Evolutionary conservation across 1,140 invertebrate genomes (phyloP).

Genomic region (Diachasma alloeum): DNA sequence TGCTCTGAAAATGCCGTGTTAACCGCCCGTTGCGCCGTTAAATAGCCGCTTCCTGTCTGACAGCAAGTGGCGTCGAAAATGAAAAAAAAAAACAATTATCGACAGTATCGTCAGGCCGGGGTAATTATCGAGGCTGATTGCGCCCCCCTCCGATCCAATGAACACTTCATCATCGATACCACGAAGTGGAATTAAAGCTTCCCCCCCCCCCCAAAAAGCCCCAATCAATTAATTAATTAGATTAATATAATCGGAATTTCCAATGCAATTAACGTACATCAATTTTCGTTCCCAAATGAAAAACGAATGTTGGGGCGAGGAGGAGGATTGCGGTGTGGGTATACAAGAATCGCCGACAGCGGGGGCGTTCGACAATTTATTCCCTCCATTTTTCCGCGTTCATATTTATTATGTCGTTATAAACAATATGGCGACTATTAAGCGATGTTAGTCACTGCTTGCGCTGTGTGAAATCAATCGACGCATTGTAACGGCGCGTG

Average conservation of each 20-base stretch:
- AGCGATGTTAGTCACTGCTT: conserved; percentile 48
- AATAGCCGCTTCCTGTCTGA: conserved; percentile 36
- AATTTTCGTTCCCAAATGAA: conserved; percentile 4
- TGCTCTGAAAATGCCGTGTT: conserved; percentile 28
- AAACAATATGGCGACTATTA: conserved; percentile 62
- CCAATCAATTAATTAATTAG: background rate
- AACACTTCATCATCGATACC: background rate
- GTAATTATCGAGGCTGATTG: background rate
- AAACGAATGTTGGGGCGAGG: background rate
- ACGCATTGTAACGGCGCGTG: conserved; percentile 50
- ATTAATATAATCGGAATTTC: background rate
- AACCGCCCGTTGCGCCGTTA: conserved; percentile 32
- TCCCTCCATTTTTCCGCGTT: conserved; percentile 59
- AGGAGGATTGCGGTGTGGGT: background rate
- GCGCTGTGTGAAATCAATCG: conserved; percentile 43
- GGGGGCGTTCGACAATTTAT: conserved; percentile 62
- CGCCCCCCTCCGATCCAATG: background rate
- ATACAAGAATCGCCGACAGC: conserved; percentile 43
- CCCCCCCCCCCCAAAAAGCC: background rate
- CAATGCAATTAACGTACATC: background rate
- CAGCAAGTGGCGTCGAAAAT: background rate
- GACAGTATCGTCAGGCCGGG: background rate
- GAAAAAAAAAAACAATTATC: conserved; percentile 4
- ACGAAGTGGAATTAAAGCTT: background rate
- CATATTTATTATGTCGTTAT: conserved; percentile 63